Conservation (phyloP, 2,797 vertebrate species). For the Acanthornis magna region DNA sequence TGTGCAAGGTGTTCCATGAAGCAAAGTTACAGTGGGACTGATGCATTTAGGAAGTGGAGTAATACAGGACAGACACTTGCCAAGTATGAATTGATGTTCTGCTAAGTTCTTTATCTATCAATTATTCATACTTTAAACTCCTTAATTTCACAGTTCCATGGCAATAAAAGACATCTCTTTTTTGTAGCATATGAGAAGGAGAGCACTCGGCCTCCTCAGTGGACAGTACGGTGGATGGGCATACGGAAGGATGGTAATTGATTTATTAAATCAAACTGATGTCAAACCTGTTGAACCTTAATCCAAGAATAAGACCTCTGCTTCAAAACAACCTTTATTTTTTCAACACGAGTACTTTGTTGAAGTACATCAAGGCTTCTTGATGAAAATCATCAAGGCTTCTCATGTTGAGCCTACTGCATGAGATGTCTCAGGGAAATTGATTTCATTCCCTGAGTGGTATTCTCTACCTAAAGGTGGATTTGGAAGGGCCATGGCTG, state of each 20-base stretch:
- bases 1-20: neutral
- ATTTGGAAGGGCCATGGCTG: neutral
- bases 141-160: neutral
- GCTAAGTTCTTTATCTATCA: neutral
- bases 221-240: constrained; percentile 42
- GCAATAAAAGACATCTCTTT: neutral
- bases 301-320: neutral
- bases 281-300: neutral
- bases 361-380: neutral
- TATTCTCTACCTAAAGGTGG: neutral
- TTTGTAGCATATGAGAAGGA: neutral
- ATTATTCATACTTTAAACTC: neutral
- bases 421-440: neutral
- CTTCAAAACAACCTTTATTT: neutral
- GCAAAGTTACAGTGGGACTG: neutral
- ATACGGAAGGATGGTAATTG: constrained; percentile 66
- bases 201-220: neutral
- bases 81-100: neutral
- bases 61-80: neutral
- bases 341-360: neutral
- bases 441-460: neutral
- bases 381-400: neutral
- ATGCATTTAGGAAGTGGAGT: neutral
- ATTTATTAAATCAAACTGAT: neutral
- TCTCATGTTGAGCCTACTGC: neutral